Evolutionary conservation across 2,113 vertebrate species (phyloP).

Genomic region (Corvus cornix): DNA sequence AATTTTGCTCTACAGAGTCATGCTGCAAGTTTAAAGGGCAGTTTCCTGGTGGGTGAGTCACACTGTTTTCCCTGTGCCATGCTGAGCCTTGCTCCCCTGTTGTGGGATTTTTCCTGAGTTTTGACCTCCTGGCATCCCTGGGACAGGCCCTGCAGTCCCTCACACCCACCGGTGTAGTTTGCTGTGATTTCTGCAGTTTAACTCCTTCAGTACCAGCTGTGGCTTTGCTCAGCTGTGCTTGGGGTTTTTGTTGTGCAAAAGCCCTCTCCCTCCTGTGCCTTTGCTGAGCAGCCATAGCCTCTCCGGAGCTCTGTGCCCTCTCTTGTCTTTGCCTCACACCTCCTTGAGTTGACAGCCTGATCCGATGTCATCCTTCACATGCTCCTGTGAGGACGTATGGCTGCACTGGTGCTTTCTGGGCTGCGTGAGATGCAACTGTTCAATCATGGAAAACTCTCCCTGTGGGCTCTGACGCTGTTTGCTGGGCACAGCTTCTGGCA

Average conservation of each 20-base stretch:
- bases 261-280: background rate
- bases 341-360: background rate
- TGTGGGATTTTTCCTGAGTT: background rate
- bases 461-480: background rate
- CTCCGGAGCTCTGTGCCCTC: background rate
- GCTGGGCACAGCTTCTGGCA: background rate
- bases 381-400: fast-evolving
- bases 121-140: background rate
- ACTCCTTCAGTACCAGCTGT: background rate
- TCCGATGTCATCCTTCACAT: fast-evolving
- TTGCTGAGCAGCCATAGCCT: background rate
- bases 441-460: background rate
- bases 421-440: background rate
- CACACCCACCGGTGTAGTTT: background rate
- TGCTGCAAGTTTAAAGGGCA: background rate
- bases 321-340: background rate
- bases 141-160: background rate
- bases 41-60: background rate
- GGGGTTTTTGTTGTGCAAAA: background rate
- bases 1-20: background rate
- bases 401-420: background rate
- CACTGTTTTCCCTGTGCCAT: background rate
- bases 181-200: background rate
- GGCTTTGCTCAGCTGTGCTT: background rate
- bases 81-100: fast-evolving